Evolutionary conservation across 2,888 invertebrate genomes (phyloP), one percentile per base, ranked within the genome.

Genomic region (Xestoiulus laeticollis): DNA sequence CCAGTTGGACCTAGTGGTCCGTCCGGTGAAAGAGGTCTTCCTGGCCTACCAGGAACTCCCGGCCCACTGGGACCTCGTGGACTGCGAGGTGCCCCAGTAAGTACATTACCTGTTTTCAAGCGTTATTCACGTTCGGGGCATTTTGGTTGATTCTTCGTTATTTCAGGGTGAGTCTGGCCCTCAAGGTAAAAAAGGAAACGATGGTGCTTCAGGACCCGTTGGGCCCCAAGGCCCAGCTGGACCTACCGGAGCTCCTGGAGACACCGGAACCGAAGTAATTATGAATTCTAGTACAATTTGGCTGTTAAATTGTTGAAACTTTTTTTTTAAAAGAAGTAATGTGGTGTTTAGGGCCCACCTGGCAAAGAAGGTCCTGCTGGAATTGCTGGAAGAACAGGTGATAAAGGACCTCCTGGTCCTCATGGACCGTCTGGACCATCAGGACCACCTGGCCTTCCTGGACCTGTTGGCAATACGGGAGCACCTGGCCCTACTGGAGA

Each of bases 371-470:
- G 90, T 32, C 94, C 94, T 59, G 94, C 95, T 0, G 96, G 96
- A 85, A 94, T 96, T 89, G 91, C 94, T 3, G 96, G 96, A 53
- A 92, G 96, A 89, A 93, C 94, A 30, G 96, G 96, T 32, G 96
- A 96, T 90, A 96, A 96, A 91, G 96, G 96, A 87, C 95, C 95
- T 0, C 92, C 93, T 22, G 96, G 96, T 87, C 92, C 93, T 87
- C 92, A 94, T 8, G 96, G 96, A 4, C 92, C 93, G 87, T 92
- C 94, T 16, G 96, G 96, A 87, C 91, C 93, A 33, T 91, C 94
- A 16, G 96, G 96, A 89, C 92, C 94, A 19, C 94, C 95, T 87
- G 96, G 96, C 90, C 92, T 95, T 90, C 95, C 95, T 95, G 96
- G 96, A 12, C 94, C 95, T 86, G 93, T 94, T 88, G 96, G 95